These are phyloP conservation scores for Lota lota DNA, from an alignment of 2,113 vertebrate species.

Conservation along the genomic window DNA sequence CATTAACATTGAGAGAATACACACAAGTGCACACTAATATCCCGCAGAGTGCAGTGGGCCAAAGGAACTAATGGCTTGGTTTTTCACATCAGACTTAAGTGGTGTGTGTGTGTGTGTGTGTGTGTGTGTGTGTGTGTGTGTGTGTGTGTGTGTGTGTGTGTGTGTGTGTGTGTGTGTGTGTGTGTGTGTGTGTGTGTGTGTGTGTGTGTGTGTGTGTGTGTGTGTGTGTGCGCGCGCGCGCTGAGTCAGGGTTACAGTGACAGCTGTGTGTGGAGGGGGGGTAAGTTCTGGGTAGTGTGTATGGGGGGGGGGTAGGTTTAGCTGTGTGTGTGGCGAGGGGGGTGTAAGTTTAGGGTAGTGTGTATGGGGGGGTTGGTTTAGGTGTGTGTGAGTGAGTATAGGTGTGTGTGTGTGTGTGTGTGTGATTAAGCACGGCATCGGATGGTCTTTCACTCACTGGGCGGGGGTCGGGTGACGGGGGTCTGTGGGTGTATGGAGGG, in stretches of 20 bases:
- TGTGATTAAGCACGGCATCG: slow-evolving; percentile 23
- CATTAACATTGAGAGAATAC: slow-evolving; percentile 59
- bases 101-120: slow-evolving; percentile 4
- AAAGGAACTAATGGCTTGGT: neutral
- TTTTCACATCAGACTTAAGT: neutral
- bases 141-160: neutral
- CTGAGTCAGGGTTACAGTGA: slow-evolving; percentile 57
- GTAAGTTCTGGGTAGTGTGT: slow-evolving; percentile 2
- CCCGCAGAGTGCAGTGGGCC: slow-evolving; percentile 13
- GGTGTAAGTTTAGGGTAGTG: too few species aligned
- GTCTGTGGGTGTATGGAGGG: too few species aligned
- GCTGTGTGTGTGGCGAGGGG: neutral
- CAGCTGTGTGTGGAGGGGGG: slow-evolving; percentile 26
- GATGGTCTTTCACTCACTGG: slow-evolving; percentile 26
- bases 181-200: slow-evolving; percentile 11
- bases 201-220: neutral
- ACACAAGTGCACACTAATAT: slow-evolving; percentile 40
- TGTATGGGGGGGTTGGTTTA: neutral
- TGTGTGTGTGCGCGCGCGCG: slow-evolving; percentile 13
- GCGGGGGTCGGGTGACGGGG: slow-evolving; percentile 20
- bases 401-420: slow-evolving; percentile 11
- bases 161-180: slow-evolving; percentile 1
- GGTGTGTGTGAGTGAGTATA: slow-evolving; percentile 30
- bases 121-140: slow-evolving; percentile 20
- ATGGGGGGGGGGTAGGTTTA: neutral